phyloP scores from a whole-genome alignment of 2,888 invertebrate genomes.

The Nipponacmea schrenckii region DNA sequence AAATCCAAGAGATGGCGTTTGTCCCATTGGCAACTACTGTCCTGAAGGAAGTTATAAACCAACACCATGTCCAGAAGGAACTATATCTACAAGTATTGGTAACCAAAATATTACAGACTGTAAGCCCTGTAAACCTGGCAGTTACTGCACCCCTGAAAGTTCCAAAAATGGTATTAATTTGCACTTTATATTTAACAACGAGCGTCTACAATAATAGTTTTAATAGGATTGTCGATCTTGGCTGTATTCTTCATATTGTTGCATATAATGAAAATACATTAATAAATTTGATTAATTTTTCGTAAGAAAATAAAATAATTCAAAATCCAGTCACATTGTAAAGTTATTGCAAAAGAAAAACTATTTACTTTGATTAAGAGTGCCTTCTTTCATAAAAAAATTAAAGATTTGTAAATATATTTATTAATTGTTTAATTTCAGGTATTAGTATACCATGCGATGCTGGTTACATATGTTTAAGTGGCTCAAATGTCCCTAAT shows the following conservation, averaged over 20 bases:
- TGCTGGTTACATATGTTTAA: slow-evolving; percentile 62
- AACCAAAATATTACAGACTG: slow-evolving; percentile 59
- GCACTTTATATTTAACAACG: neutral
- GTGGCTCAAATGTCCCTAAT: slow-evolving; percentile 52
- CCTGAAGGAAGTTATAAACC: slow-evolving; percentile 58
- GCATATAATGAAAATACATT: too few species aligned
- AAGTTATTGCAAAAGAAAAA: too few species aligned
- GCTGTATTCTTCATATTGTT: too few species aligned
- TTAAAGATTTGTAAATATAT: too few species aligned
- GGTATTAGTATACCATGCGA: slow-evolving; percentile 55
- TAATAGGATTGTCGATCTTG: too few species aligned
- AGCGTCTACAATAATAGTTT: too few species aligned
- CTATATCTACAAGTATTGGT: slow-evolving; percentile 57
- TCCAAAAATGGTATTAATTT: slow-evolving; percentile 53
- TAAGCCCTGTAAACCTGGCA: slow-evolving; percentile 55
- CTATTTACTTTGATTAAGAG: too few species aligned
- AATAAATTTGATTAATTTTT: too few species aligned
- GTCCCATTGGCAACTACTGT: slow-evolving; percentile 66
- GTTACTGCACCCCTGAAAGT: slow-evolving; percentile 59
- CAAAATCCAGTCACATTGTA: too few species aligned
- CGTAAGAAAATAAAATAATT: too few species aligned
- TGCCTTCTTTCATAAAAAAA: too few species aligned
- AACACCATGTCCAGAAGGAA: slow-evolving; percentile 58
- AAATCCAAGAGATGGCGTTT: slow-evolving; percentile 52
- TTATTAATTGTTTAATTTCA: slow-evolving; percentile 30